Conservation (phyloP, 2,888 invertebrate species). For the Folsomia manolachei region DNA sequence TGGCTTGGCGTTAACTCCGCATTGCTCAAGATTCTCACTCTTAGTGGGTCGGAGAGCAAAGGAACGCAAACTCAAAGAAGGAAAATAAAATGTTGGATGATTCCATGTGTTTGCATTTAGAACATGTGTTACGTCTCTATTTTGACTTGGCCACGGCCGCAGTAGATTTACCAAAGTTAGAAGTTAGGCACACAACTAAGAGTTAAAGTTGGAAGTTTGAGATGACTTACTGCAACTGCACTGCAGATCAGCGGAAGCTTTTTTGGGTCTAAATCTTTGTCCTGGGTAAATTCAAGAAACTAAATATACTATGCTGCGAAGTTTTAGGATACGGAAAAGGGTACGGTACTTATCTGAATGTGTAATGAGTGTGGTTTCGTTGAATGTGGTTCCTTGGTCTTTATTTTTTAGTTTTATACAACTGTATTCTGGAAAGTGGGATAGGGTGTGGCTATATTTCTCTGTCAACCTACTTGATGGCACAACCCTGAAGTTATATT, state of each 20-base stretch:
- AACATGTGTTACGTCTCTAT: neutral
- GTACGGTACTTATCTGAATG: too few relatives aligned
- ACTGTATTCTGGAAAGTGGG: too few relatives aligned
- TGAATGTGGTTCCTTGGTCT: too few relatives aligned
- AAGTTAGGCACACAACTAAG: too few relatives aligned
- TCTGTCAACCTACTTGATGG: neutral
- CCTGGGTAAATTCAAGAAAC: too few relatives aligned
- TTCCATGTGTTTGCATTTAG: neutral
- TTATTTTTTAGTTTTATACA: too few relatives aligned
- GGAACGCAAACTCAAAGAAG: neutral
- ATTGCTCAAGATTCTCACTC: neutral
- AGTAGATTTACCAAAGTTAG: neutral
- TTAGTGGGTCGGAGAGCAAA: neutral
- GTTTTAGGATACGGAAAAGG: too few relatives aligned
- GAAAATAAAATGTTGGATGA: neutral
- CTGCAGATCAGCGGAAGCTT: too few relatives aligned
- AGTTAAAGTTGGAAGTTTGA: too few relatives aligned
- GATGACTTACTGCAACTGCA: neutral
- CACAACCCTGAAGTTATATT: neutral
- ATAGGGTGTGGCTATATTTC: neutral
- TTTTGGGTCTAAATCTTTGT: neutral
- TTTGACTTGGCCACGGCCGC: neutral
- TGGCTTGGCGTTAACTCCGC: neutral
- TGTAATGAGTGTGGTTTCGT: too few relatives aligned
- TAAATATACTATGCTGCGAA: neutral